Percentiles rank a stretch among this genome's conserved stretches.
These are phyloP conservation scores for Onychostruthus taczanowskii DNA, from an alignment of 2,113 vertebrate species.

Conservation along the genomic window DNA sequence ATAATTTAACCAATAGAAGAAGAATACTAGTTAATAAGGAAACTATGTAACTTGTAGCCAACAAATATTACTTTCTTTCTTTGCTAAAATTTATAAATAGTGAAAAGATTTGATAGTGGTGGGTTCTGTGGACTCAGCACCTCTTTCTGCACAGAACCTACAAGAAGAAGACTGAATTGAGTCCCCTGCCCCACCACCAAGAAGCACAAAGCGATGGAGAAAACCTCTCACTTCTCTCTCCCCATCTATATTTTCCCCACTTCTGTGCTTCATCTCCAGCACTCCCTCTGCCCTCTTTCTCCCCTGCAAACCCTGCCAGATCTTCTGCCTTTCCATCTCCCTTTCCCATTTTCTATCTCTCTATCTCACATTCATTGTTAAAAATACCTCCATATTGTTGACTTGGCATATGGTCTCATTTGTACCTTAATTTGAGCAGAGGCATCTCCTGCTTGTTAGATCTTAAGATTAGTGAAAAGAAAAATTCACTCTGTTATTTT, in stretches of 20 bases:
- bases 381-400: neutral
- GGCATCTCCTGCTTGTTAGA: neutral
- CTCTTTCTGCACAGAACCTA: neutral
- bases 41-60: neutral
- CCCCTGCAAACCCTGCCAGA: rapidly evolving
- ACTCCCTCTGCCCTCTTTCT: neutral
- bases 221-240: neutral
- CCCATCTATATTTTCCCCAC: neutral
- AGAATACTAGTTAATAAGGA: neutral
- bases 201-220: neutral
- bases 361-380: neutral
- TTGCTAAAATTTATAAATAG: neutral
- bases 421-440: neutral
- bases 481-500: neutral
- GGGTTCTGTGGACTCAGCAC: neutral
- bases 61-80: neutral
- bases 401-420: rapidly evolving
- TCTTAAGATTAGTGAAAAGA: neutral
- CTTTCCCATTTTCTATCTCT: neutral
- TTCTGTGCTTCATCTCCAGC: neutral
- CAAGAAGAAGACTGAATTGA: neutral
- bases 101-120: neutral
- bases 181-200: neutral
- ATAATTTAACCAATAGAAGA: neutral
- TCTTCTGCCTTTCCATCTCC: neutral